These are phyloP conservation scores for Schizopygopsis pylzovi DNA, from an alignment of 2,797 vertebrate genomes.

Conservation along the genomic window DNA sequence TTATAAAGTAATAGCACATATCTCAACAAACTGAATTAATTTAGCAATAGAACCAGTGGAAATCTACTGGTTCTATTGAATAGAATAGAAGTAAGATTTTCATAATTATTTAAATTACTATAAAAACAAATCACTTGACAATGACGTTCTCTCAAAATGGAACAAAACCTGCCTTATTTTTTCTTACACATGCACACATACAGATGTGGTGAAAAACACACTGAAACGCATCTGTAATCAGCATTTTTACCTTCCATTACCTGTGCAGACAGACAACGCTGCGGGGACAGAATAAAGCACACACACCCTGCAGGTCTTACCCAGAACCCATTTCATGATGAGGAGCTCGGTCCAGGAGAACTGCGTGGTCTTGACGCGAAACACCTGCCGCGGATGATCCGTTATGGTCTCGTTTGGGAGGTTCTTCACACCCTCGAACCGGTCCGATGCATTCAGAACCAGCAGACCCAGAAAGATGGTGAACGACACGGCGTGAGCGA, in stretches of 20 bases:
- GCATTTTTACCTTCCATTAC: constrained; percentile 68
- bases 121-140: neutral
- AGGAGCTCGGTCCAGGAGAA: constrained; percentile 98
- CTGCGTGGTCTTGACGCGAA: constrained; percentile 95
- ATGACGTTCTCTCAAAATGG: neutral
- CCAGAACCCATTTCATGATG: constrained; percentile 98
- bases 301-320: constrained; percentile 76
- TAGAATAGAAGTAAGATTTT: no score
- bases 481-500: constrained; percentile 96
- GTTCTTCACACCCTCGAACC: constrained; percentile 94
- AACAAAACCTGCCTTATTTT: neutral
- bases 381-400: constrained; percentile 93
- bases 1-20: neutral
- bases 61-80: no score
- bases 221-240: constrained; percentile 54
- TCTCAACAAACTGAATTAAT: neutral
- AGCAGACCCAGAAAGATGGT: constrained; percentile 93
- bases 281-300: constrained; percentile 60
- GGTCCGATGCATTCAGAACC: constrained; percentile 92
- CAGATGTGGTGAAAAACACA: neutral
- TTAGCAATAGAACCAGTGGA: neutral
- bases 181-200: neutral
- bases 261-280: constrained; percentile 59
- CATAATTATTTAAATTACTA: neutral
- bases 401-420: constrained; percentile 96